phyloP scores from a whole-genome alignment of 2,888 invertebrate species.

The Pogonocherus hispidulus region DNA sequence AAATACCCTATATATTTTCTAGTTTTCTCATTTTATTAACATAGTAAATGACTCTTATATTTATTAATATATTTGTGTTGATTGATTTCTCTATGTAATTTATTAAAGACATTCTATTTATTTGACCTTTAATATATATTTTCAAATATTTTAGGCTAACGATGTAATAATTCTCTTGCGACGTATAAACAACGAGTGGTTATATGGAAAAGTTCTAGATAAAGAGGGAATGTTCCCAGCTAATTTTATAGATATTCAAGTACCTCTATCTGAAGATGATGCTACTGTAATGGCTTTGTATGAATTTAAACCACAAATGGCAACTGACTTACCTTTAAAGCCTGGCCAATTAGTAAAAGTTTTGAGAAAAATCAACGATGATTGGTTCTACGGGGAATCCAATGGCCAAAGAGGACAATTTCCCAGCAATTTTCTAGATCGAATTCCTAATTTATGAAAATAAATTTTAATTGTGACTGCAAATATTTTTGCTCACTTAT shows the following conservation, averaged over 20 bases:
- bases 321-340: conserved; percentile 60
- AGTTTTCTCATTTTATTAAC: too few species aligned
- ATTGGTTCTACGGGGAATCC: conserved; percentile 85
- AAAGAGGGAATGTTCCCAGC: conserved; percentile 87
- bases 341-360: conserved; percentile 73
- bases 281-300: conserved; percentile 78
- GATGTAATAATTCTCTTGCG: conserved; percentile 80
- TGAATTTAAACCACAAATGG: conserved; percentile 75
- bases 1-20: too few species aligned
- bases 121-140: too few species aligned
- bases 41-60: too few species aligned
- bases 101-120: too few species aligned
- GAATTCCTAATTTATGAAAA: conserved; percentile 48
- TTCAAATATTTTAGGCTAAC: conserved; percentile 76
- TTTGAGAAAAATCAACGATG: conserved; percentile 78
- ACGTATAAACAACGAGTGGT: conserved; percentile 84
- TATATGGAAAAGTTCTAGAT: conserved; percentile 76
- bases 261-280: conserved; percentile 73
- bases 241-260: conserved; percentile 83
- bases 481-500: neutral
- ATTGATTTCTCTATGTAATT: too few species aligned
- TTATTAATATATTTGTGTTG: too few species aligned
- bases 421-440: conserved; percentile 79
- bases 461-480: neutral
- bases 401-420: conserved; percentile 81